Percentiles rank a stretch among this genome's conserved stretches.
phyloP scores from a whole-genome alignment of 2,888 invertebrate genomes.

The Scelioninae gen. 1 region DNA sequence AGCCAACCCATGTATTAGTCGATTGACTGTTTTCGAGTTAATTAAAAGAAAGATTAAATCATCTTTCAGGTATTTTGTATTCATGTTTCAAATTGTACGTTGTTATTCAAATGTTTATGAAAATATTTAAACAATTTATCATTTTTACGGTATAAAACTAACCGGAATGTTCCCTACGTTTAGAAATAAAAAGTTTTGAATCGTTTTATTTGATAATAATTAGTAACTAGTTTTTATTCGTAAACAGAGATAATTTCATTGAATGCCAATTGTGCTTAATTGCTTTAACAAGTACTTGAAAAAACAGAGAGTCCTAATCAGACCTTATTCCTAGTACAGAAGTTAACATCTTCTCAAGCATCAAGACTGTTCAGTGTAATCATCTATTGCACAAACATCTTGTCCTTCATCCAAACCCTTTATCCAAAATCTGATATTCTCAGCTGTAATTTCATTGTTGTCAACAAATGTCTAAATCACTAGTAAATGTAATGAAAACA shows the following conservation, averaged over 20 bases:
- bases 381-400: slow-evolving; percentile 30
- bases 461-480: slow-evolving; percentile 35
- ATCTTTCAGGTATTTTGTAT: no score
- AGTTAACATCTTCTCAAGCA: slow-evolving; percentile 29
- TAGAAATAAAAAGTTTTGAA: background rate
- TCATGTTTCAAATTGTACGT: no score
- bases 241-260: slow-evolving; percentile 1
- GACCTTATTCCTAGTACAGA: background rate
- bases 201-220: no score
- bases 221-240: no score
- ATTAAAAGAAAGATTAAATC: slow-evolving; percentile 3
- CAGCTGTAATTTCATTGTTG: slow-evolving; percentile 8
- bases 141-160: no score
- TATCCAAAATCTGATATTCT: slow-evolving; percentile 26
- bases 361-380: slow-evolving; percentile 40
- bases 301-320: background rate
- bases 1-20: slow-evolving; percentile 38
- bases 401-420: slow-evolving; percentile 39
- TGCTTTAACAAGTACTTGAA: slow-evolving; percentile 8
- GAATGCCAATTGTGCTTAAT: background rate
- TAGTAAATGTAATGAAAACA: slow-evolving; percentile 25
- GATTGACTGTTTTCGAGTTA: slow-evolving; percentile 11
- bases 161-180: background rate
- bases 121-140: no score
- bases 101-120: no score